Evolutionary conservation across 2,888 invertebrate species (phyloP).

Genomic region (Athetis lepigone): DNA sequence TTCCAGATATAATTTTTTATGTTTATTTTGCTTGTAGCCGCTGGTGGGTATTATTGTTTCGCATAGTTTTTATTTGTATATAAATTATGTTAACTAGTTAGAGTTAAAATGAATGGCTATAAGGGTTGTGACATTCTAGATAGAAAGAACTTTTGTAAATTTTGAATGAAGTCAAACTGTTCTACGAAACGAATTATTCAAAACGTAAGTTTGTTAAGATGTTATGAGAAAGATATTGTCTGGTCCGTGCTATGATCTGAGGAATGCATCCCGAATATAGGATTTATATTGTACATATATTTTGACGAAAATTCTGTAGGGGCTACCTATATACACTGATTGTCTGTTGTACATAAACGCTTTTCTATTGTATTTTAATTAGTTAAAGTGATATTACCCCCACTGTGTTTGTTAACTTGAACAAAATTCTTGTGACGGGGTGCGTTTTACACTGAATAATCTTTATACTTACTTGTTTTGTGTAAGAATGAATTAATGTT

Average conservation of each 20-base stretch:
- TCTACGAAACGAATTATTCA: slow-evolving; percentile 59
- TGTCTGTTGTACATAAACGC: slow-evolving; percentile 45
- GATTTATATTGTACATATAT: slow-evolving; percentile 45
- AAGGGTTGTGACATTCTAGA: slow-evolving; percentile 64
- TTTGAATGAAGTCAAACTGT: slow-evolving; percentile 37
- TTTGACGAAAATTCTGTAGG: slow-evolving; percentile 14
- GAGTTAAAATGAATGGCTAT: slow-evolving; percentile 54
- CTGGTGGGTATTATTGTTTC: slow-evolving; percentile 26
- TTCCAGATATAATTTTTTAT: slow-evolving; percentile 33
- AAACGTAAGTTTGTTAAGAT: slow-evolving; percentile 39
- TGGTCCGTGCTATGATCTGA: slow-evolving; percentile 56
- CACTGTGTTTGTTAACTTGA: slow-evolving; percentile 41
- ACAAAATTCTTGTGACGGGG: slow-evolving; percentile 45
- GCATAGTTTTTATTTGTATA: slow-evolving; percentile 36
- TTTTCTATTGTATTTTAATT: slow-evolving; percentile 35
- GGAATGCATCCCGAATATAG: slow-evolving; percentile 44
- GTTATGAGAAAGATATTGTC: slow-evolving; percentile 28
- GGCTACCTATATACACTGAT: slow-evolving; percentile 28
- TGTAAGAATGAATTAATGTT: slow-evolving; percentile 74
- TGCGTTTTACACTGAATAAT: slow-evolving; percentile 51
- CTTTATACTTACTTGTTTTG: slow-evolving; percentile 56
- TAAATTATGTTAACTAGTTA: slow-evolving; percentile 24
- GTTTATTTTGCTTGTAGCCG: slow-evolving; percentile 16
- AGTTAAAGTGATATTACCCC: slow-evolving; percentile 23
- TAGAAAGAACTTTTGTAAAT: slow-evolving; percentile 51